Conservation (phyloP, 2,113 vertebrate genomes). For the Elaphurus davidianus region DNA sequence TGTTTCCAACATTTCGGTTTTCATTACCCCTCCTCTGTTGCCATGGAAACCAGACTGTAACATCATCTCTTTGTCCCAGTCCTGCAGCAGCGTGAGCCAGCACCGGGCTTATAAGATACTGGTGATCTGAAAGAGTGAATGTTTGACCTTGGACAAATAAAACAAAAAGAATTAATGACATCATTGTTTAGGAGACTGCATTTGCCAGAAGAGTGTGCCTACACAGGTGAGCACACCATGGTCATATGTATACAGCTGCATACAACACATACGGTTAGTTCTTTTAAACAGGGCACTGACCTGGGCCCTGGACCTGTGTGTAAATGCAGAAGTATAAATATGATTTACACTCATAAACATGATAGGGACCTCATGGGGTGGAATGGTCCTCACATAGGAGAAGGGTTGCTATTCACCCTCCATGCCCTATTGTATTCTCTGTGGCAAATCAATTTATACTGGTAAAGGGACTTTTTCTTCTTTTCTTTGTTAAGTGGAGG, state of each 20-base stretch:
- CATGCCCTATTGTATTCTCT: background rate
- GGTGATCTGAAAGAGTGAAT: slow-evolving; percentile 35
- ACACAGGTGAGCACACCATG: background rate
- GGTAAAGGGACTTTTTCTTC: background rate
- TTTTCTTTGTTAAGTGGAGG: slow-evolving; percentile 9
- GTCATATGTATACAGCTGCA: background rate
- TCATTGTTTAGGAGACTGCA: background rate
- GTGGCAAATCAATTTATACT: slow-evolving; percentile 42
- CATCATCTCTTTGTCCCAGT: slow-evolving; percentile 90
- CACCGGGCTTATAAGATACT: slow-evolving; percentile 71
- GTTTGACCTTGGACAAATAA: slow-evolving; percentile 16
- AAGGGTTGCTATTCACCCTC: background rate
- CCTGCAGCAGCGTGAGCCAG: slow-evolving; percentile 80
- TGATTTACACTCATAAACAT: background rate
- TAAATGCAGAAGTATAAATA: background rate
- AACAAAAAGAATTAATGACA: background rate
- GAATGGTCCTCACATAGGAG: too few relatives aligned
- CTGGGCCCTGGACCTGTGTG: background rate
- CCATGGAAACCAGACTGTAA: slow-evolving; percentile 95
- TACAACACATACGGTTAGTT: background rate
- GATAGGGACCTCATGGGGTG: background rate
- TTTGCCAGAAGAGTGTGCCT: background rate
- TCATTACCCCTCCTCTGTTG: slow-evolving; percentile 90
- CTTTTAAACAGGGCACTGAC: background rate
- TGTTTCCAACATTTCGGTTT: slow-evolving; percentile 83